phyloP scores from a whole-genome alignment of 2,888 invertebrate species.

The Macrosiphum euphorbiae region DNA sequence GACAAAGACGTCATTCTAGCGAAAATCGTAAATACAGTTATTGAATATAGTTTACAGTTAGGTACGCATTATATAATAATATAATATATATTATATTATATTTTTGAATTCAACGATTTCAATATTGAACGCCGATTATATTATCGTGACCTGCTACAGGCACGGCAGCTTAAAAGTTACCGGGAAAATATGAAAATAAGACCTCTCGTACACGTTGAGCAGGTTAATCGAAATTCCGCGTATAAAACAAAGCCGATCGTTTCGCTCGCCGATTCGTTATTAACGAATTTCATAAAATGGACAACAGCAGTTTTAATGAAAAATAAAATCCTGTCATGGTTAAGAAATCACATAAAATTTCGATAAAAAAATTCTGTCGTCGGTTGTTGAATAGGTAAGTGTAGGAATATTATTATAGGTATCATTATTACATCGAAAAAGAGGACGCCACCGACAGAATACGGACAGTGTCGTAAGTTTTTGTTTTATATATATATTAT shows the following conservation, averaged over 20 bases:
- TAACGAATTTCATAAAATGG: not conserved
- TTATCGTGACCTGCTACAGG: not conserved
- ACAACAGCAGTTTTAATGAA: not conserved
- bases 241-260: not conserved
- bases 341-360: not conserved
- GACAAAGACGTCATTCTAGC: not conserved
- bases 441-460: not conserved
- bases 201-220: not conserved
- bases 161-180: not conserved
- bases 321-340: not conserved
- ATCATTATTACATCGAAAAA: not conserved
- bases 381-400: not conserved
- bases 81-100: not conserved
- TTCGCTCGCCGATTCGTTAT: not conserved
- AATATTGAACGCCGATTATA: not conserved
- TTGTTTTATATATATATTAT: not conserved
- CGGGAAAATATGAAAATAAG: not conserved
- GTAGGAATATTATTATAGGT: not conserved
- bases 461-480: not conserved
- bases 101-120: not conserved
- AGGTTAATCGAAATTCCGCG: not conserved
- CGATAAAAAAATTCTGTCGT: not conserved
- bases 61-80: not conserved
- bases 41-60: not conserved
- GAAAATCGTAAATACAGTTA: not conserved